phyloP scores from a whole-genome alignment of 2,888 invertebrate genomes.

The Drosophila recens region DNA sequence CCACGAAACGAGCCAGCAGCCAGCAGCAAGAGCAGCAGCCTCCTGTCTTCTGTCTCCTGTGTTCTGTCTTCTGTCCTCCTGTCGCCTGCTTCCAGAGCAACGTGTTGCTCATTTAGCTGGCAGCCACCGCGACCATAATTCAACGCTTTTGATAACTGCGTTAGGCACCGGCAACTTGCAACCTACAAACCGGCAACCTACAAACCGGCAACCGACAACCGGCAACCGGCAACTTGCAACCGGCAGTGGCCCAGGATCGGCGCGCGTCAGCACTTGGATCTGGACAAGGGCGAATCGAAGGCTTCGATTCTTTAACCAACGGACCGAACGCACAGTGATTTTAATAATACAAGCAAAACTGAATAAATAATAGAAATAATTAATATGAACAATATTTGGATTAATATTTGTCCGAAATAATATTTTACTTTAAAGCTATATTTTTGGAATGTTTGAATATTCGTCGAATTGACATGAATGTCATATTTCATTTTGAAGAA shows the following conservation, averaged over 20 bases:
- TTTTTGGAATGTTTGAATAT: not conserved
- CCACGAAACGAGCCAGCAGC: conserved; percentile 73
- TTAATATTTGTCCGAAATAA: no score
- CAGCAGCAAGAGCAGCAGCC: conserved; percentile 35
- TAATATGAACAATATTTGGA: no score
- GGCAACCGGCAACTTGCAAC: conserved; percentile 13
- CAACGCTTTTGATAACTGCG: conserved; percentile 82
- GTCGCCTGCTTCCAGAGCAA: conserved; percentile 31
- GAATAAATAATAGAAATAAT: not conserved
- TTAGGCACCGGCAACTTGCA: conserved; percentile 57
- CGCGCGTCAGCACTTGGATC: conserved; percentile 73
- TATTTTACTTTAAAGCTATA: no score
- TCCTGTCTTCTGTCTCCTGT: not conserved
- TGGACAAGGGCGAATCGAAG: conserved; percentile 48
- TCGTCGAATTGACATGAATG: no score
- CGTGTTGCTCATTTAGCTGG: conserved; percentile 77
- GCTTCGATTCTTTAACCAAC: conserved; percentile 21
- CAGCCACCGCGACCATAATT: conserved; percentile 80
- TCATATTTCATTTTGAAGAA: no score
- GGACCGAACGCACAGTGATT: conserved; percentile 38
- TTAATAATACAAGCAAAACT: not conserved
- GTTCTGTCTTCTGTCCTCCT: not conserved
- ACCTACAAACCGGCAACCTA: conserved; percentile 11
- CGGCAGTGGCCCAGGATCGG: conserved; percentile 61
- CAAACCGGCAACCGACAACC: conserved; percentile 8